Evolutionary conservation across 2,888 invertebrate species (phyloP).

Genomic region (Philhelius pedissequus): DNA sequence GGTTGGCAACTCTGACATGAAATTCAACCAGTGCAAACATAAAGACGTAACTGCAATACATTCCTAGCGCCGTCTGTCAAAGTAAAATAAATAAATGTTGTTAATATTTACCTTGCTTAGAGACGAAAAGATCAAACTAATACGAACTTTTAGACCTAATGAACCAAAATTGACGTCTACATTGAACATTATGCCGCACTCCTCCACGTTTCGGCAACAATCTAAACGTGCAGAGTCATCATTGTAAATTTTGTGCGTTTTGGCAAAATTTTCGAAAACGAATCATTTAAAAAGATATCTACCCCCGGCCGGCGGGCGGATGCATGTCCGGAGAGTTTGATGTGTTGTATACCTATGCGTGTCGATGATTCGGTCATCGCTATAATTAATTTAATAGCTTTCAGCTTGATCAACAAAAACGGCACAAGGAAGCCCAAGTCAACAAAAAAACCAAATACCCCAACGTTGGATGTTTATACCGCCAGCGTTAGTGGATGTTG

Average conservation of each 20-base stretch:
- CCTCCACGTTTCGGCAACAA: background rate
- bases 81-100: too few relatives aligned
- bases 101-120: too few relatives aligned
- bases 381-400: conserved; percentile 67
- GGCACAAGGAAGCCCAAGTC: conserved; percentile 33
- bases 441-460: conserved; percentile 12
- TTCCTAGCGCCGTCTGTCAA: too few relatives aligned
- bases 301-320: conserved; percentile 30
- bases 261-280: background rate
- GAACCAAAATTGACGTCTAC: conserved; percentile 53
- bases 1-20: too few relatives aligned
- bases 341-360: conserved; percentile 44
- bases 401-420: conserved; percentile 62
- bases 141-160: background rate
- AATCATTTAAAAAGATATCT: conserved; percentile 2
- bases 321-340: conserved; percentile 30
- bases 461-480: conserved; percentile 32
- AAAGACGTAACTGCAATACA: too few relatives aligned
- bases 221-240: conserved; percentile 14
- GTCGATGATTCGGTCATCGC: conserved; percentile 63
- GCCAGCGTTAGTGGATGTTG: conserved; percentile 16
- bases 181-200: background rate
- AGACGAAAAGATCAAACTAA: background rate
- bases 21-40: too few relatives aligned
- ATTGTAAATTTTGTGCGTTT: conserved; percentile 24